These are phyloP conservation scores for Drosophila kohkoa DNA, from an alignment of 1,140 invertebrate genomes.

Conservation along the genomic window DNA sequence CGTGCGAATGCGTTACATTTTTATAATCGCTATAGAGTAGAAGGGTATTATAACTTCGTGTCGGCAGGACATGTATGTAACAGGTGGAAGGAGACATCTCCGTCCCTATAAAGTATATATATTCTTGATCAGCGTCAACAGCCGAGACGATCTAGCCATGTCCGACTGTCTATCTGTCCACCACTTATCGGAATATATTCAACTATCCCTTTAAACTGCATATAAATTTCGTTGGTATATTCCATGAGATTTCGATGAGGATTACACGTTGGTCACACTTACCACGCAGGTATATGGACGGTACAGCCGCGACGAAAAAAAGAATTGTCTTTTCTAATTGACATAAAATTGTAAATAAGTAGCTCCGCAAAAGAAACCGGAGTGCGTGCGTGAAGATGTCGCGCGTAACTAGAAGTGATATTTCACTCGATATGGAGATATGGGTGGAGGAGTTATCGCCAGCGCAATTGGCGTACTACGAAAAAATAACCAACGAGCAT, in stretches of 20 bases:
- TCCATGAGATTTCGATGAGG: background rate
- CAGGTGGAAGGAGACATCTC: too few species aligned
- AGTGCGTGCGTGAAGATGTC: constrained; percentile 67
- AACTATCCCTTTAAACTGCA: too few species aligned
- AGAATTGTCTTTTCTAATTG: background rate
- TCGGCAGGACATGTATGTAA: too few species aligned
- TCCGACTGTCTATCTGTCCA: too few species aligned
- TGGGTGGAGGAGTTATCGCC: constrained; percentile 89
- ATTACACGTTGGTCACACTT: constrained; percentile 25
- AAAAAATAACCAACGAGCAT: constrained; percentile 87
- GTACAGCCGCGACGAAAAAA: constrained; percentile 57
- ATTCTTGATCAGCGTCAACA: too few species aligned
- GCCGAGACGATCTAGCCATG: too few species aligned
- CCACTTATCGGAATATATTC: too few species aligned
- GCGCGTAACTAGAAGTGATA: constrained; percentile 79
- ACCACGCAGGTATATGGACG: constrained; percentile 60
- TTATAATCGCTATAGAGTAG: too few species aligned
- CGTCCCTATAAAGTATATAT: too few species aligned
- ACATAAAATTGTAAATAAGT: constrained; percentile 23
- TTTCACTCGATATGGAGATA: constrained; percentile 88
- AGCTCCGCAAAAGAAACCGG: constrained; percentile 2
- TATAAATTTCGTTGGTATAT: background rate
- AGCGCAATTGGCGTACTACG: constrained; percentile 86
- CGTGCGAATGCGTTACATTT: too few species aligned
- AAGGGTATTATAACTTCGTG: too few species aligned